Conservation (phyloP, 2,888 invertebrate species). For the Xiphydria camelus region DNA sequence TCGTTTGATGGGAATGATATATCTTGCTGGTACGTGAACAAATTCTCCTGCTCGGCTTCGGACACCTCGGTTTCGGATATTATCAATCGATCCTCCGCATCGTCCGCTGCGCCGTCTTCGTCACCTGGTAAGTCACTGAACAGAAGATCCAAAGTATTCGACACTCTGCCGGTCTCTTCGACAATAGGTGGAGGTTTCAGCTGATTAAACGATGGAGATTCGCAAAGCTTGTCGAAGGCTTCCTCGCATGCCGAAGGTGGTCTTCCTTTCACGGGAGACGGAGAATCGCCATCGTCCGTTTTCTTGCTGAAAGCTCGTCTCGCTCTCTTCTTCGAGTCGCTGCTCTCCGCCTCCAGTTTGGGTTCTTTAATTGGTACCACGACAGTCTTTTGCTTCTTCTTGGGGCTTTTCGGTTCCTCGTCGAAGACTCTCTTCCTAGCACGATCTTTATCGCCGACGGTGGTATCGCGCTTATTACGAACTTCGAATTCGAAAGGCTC, state of each 20-base stretch:
- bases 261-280: not conserved
- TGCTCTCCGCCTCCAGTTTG: constrained; percentile 25
- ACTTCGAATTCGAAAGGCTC: constrained; percentile 86
- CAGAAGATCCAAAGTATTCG: constrained; percentile 51
- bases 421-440: constrained; percentile 50
- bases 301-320: constrained; percentile 40
- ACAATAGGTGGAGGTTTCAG: constrained; percentile 9
- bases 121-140: constrained; percentile 57
- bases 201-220: constrained; percentile 60
- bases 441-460: constrained; percentile 39
- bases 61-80: constrained; percentile 68
- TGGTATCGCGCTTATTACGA: constrained; percentile 47
- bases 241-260: constrained; percentile 48
- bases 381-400: constrained; percentile 48
- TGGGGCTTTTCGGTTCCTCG: constrained; percentile 50
- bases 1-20: constrained; percentile 59
- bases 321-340: constrained; percentile 37
- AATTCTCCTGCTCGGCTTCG: constrained; percentile 59
- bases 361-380: constrained; percentile 25
- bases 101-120: constrained; percentile 56
- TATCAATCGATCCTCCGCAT: constrained; percentile 63
- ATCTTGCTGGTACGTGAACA: constrained; percentile 66
- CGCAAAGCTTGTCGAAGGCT: constrained; percentile 61
- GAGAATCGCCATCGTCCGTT: constrained; percentile 27
- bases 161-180: constrained; percentile 32